Evolutionary conservation across 2,888 invertebrate genomes (phyloP).

Genomic region (Dendrolimus pini): DNA sequence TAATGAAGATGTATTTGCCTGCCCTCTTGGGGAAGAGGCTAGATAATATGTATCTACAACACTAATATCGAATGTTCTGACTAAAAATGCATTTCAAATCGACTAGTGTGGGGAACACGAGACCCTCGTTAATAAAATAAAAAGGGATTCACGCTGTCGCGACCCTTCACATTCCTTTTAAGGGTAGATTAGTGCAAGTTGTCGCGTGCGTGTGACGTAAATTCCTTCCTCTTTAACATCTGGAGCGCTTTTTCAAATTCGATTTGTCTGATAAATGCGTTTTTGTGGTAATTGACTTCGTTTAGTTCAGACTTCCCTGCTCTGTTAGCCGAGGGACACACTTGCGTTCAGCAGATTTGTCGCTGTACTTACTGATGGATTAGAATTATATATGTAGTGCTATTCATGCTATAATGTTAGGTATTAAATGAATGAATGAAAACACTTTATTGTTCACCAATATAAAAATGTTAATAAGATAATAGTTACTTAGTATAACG

Average conservation of each 20-base stretch:
- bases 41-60: too few species aligned
- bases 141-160: conserved; percentile 37
- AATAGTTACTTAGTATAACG: too few species aligned
- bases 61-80: background rate
- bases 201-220: background rate
- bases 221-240: background rate
- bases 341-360: too few species aligned
- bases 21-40: too few species aligned
- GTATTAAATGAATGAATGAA: too few species aligned
- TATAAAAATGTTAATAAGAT: too few species aligned
- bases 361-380: too few species aligned
- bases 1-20: too few species aligned
- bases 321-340: too few species aligned
- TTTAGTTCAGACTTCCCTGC: conserved; percentile 13
- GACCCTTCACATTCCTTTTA: conserved; percentile 31
- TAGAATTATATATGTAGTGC: too few species aligned
- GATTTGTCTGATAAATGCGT: conserved; percentile 47
- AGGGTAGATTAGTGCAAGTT: conserved; percentile 28
- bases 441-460: too few species aligned
- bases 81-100: background rate
- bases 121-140: conserved; percentile 46
- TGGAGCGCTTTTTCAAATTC: conserved; percentile 17
- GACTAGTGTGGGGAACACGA: background rate
- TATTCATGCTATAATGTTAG: too few species aligned
- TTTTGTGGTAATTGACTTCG: conserved; percentile 43